Conservation (phyloP, 2,888 invertebrate genomes). For the Ochlodes sylvanus region DNA sequence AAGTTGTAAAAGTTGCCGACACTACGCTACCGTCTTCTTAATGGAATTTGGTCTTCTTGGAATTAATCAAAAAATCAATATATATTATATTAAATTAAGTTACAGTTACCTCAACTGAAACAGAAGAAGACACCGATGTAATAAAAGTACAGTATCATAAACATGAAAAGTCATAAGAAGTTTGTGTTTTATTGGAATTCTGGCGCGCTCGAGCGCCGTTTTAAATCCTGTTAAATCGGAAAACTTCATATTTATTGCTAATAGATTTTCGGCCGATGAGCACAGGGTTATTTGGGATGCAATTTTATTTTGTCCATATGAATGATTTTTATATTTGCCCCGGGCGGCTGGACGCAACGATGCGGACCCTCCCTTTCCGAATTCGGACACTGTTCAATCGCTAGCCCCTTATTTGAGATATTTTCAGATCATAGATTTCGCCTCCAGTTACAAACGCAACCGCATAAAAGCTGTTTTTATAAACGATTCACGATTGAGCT, state of each 20-base stretch:
- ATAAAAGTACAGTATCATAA: constrained; percentile 73
- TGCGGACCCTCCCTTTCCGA: constrained; percentile 63
- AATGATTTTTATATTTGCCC: constrained; percentile 83
- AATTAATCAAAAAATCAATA: too few relatives aligned
- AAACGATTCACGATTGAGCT: constrained; percentile 5
- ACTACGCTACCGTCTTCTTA: too few relatives aligned
- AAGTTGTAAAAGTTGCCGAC: too few relatives aligned
- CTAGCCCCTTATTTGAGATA: constrained; percentile 59
- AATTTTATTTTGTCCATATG: constrained; percentile 85
- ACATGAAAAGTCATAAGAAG: constrained; percentile 72
- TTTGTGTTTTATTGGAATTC: constrained; percentile 64
- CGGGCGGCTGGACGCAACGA: constrained; percentile 61
- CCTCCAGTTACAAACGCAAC: constrained; percentile 34
- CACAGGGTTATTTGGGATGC: constrained; percentile 82
- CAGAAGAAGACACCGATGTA: constrained; percentile 45
- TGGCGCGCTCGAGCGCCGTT: constrained; percentile 61
- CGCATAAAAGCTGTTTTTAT: constrained; percentile 17
- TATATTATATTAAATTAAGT: too few relatives aligned
- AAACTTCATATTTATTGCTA: constrained; percentile 85
- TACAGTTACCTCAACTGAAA: constrained; percentile 5
- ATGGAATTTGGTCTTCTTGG: too few relatives aligned
- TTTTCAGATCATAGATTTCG: constrained; percentile 38
- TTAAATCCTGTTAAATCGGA: constrained; percentile 83
- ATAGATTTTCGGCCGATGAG: constrained; percentile 83
- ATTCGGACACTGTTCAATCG: constrained; percentile 65